These are phyloP conservation scores for Bubo blakistoni DNA, from an alignment of 2,113 vertebrate genomes.

Conservation along the genomic window DNA sequence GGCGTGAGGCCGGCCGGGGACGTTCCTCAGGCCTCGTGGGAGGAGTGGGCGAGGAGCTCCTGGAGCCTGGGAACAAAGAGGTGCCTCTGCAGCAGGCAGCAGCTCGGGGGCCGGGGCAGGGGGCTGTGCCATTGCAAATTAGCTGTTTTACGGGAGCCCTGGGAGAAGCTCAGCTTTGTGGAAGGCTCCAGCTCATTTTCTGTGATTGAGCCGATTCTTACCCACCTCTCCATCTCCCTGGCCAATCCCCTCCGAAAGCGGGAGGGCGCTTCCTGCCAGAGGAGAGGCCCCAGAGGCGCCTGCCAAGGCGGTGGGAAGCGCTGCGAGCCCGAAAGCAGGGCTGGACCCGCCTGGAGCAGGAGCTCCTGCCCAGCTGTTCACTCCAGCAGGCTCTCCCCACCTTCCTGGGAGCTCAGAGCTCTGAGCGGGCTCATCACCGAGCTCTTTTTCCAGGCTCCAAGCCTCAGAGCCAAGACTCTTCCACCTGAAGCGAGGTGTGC, in stretches of 20 bases:
- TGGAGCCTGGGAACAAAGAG: background rate
- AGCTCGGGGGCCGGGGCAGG: background rate
- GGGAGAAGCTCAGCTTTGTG: background rate
- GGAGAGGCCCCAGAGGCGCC: background rate
- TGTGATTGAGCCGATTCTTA: background rate
- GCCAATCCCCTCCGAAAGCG: background rate
- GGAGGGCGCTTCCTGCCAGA: background rate
- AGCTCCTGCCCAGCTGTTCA: background rate
- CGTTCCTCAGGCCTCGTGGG: background rate
- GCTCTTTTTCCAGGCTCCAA: background rate
- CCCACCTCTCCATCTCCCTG: background rate
- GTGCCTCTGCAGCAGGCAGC: background rate
- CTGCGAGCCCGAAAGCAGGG: background rate
- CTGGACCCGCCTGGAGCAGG: background rate
- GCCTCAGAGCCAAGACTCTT: background rate
- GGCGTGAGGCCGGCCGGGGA: fast-evolving
- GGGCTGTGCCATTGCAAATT: background rate
- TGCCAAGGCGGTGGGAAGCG: background rate
- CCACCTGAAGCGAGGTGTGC: background rate
- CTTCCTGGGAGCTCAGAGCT: background rate
- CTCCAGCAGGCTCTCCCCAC: background rate
- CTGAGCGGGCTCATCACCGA: background rate
- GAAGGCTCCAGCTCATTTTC: background rate
- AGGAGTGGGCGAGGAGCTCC: background rate
- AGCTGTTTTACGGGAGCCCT: background rate